These are phyloP conservation scores for Nebria ingens DNA, from an alignment of 1,140 invertebrate genomes.

Conservation along the genomic window DNA sequence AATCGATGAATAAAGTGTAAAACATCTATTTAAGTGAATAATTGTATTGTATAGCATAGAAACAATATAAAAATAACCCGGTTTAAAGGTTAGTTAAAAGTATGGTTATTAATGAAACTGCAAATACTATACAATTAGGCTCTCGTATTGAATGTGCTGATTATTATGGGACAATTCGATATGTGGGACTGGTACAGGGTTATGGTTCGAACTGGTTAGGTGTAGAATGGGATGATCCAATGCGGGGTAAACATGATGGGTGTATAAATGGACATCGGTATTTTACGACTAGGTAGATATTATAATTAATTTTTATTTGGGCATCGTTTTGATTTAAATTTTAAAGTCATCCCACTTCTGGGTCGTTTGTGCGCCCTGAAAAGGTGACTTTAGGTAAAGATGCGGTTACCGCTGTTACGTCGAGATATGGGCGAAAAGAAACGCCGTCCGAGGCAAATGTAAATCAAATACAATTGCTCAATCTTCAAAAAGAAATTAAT, in stretches of 20 bases:
- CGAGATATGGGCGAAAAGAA: conserved; percentile 58
- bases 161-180: conserved; percentile 37
- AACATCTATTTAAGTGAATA: no score
- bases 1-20: no score
- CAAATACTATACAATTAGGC: conserved; percentile 18
- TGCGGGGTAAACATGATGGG: conserved; percentile 84
- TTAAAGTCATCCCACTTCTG: conserved; percentile 52
- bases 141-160: conserved; percentile 27
- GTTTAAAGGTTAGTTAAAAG: no score
- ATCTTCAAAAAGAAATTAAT: conserved; percentile 54
- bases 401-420: conserved; percentile 58
- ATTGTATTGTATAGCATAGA: no score
- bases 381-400: conserved; percentile 64
- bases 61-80: no score
- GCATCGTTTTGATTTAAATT: conserved; percentile 14
- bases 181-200: conserved; percentile 41
- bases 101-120: neutral
- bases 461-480: conserved; percentile 47
- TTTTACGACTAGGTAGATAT: conserved; percentile 60
- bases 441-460: conserved; percentile 44
- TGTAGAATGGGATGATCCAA: conserved; percentile 85
- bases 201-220: conserved; percentile 67
- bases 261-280: conserved; percentile 68
- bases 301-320: conserved; percentile 15
- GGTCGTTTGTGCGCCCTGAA: conserved; percentile 74